Base-by-base conservation (phyloP, 1,140 invertebrate genomes). In the Apis cerana region DNA sequence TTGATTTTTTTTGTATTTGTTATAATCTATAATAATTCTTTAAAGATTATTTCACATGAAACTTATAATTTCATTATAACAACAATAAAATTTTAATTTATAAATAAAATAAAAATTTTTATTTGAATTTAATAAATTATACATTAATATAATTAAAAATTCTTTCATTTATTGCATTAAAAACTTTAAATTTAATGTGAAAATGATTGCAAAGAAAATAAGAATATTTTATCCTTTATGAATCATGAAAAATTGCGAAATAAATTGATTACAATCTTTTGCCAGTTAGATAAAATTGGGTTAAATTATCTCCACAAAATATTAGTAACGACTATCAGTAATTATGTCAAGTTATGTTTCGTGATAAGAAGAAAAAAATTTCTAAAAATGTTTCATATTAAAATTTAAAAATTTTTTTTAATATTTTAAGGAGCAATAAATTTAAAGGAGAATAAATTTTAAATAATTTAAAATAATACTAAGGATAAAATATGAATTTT, bases 261-360 rank as follows among this genome's bases (percentile, higher is more conserved):
- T 79, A 62, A 79, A 9, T 70, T 61, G 56, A 62, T 71, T 70
- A 79, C 10, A 17, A 62, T 56, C 50, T 71, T 27, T 27, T 17
- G 50, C 1, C 59, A 21, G 23, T 21, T 7, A 1, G 23, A 10
- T 17, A n/a, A 56, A 74, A 80, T 56, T 74, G 17, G 11, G 21
- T 74, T 74, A 64, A 74, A 74, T 12, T 56, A 10, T 50, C 52
- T 43, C 77, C 17, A 19, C 52, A 2, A 69, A 68, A 70, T 75
- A 64, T 74, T 68, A 72, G 48, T 4, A 48, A 21, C 13, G 69
- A 72, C 59, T 7, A 27, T 50, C 52, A 17, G n/a, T 48, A 19
- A 71, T 23, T 61, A 21, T 19, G 27, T 52, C 13, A 33, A 74
- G 75, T 80, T 43, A 43, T 17, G 12, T 56, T 21, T 27, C n/a